phyloP scores from a whole-genome alignment of 2,888 invertebrate genomes.

The Blera fallax region DNA sequence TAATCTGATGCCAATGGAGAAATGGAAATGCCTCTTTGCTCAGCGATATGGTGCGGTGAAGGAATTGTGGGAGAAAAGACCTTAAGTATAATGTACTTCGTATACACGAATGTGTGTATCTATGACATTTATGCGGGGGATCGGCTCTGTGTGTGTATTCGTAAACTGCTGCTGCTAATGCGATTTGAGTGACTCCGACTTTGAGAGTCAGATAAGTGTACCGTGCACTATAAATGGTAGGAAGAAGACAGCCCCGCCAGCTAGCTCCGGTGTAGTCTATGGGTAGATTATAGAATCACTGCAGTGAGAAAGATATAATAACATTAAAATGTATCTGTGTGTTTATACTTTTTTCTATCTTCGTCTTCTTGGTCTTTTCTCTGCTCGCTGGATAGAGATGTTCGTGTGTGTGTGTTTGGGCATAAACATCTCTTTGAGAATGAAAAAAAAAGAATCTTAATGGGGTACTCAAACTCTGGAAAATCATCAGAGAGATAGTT shows the following conservation, averaged over 20 bases:
- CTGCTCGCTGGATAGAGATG: neutral
- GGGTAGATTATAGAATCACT: slow-evolving; percentile 61
- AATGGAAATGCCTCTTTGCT: slow-evolving; percentile 36
- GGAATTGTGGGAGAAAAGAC: slow-evolving; percentile 53
- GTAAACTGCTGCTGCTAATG: slow-evolving; percentile 62
- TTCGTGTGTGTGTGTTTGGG: neutral
- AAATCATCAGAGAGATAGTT: slow-evolving; percentile 25
- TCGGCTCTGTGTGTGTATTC: slow-evolving; percentile 11
- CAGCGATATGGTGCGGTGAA: neutral
- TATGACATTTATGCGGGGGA: slow-evolving; percentile 12
- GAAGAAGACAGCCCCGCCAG: neutral
- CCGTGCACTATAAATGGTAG: slow-evolving; percentile 33
- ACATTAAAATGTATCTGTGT: slow-evolving; percentile 58
- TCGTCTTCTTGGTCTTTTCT: slow-evolving; percentile 34
- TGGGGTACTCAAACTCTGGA: slow-evolving; percentile 48
- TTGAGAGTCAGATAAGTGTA: slow-evolving; percentile 58
- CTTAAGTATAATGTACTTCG: slow-evolving; percentile 6
- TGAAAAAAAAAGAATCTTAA: slow-evolving; percentile 47
- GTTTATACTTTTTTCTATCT: slow-evolving; percentile 23
- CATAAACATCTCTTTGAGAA: slow-evolving; percentile 34
- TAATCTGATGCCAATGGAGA: slow-evolving; percentile 70
- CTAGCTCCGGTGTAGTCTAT: neutral
- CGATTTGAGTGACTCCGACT: slow-evolving; percentile 67
- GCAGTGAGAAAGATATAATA: slow-evolving; percentile 52
- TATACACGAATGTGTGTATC: too few species aligned